Evolutionary conservation across 2,797 vertebrate genomes (phyloP), one percentile per base, ranked within the genome.

Genomic region (Hipposideros larvatus): DNA sequence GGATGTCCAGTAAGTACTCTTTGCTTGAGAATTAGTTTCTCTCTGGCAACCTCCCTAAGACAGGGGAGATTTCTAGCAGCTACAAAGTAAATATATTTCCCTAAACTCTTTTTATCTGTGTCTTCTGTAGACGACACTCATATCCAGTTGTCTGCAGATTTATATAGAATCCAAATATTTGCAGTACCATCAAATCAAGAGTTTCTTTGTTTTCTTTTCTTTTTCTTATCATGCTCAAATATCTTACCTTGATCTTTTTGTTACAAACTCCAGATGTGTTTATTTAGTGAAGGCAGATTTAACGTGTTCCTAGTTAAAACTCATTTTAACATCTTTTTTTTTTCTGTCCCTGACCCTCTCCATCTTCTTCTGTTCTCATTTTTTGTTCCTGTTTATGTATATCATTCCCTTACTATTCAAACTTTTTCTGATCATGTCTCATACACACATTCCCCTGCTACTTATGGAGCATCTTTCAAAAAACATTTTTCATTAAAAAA

Each of bases 211-310:
- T 71, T 82, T 77, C 8, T 66, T 85, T 66, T 75, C 31, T 75
- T 84, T 95, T 80, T 66, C 70, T 83, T 74, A 80, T 70, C 43
- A 66, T 7, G 2, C 59, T 63, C 13, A 53, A 95, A 78, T 96
- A 84, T 26, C 13, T 92, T 87, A n/a, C 61, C 66, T 90, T 91
- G 53, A 68, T 57, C 26, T 65, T 65, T 85, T 80, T 89, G 63
- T 79, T 96, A 86, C 41, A 61, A 75, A 93, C 88, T 66, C 65
- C 93, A 74, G 63, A 96, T 88, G 79, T 79, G 85, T 93, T 97
- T 90, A 88, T 85, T 92, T 94, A 89, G 82, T n/a, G 37, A 84
- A 87, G 11, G 18, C 55, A 79, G 51, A 83, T 31, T 26, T 90
- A 90, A 77, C 59, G 53, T 82, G 65, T 4, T 90, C 73, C 92